Conservation (phyloP, 2,797 vertebrate species). For the Sebastes iracundus region DNA sequence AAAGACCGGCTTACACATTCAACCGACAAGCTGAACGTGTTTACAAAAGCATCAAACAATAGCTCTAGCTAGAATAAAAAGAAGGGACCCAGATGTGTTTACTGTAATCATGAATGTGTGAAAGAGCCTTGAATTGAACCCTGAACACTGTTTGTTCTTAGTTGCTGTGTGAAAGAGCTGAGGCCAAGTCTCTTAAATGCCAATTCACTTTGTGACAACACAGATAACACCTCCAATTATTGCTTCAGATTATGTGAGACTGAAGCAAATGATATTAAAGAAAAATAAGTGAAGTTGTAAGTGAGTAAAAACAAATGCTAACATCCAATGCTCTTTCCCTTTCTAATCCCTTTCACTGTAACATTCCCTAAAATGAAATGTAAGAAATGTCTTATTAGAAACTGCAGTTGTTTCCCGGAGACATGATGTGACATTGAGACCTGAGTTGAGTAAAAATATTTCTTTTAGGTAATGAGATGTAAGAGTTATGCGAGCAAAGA, state of each 20-base stretch:
- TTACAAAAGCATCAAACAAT: background rate
- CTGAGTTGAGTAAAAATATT: conserved; percentile 26
- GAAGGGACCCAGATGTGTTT: background rate
- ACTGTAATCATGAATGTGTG: conserved; percentile 1
- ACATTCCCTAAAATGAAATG: conserved; percentile 2
- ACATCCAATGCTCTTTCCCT: background rate
- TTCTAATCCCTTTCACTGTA: background rate
- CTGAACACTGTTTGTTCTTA: background rate
- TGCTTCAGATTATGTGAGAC: background rate
- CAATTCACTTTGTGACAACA: background rate
- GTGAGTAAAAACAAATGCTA: background rate
- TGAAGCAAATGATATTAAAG: background rate
- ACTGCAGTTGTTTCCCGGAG: conserved; percentile 25
- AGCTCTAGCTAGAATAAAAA: background rate
- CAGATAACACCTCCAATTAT: background rate
- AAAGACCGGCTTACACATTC: background rate
- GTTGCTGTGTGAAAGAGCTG: background rate
- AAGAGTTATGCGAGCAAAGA: background rate
- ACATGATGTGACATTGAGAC: conserved; percentile 17
- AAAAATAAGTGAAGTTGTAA: background rate
- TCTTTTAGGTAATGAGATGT: conserved; percentile 48
- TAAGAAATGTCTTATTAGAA: conserved; percentile 12
- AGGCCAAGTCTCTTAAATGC: conserved; percentile 3
- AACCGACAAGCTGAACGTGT: background rate
- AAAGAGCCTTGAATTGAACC: background rate